These are phyloP conservation scores for Phalacrocorax pelagicus DNA, from an alignment of 2,113 vertebrate species.

Conservation along the genomic window DNA sequence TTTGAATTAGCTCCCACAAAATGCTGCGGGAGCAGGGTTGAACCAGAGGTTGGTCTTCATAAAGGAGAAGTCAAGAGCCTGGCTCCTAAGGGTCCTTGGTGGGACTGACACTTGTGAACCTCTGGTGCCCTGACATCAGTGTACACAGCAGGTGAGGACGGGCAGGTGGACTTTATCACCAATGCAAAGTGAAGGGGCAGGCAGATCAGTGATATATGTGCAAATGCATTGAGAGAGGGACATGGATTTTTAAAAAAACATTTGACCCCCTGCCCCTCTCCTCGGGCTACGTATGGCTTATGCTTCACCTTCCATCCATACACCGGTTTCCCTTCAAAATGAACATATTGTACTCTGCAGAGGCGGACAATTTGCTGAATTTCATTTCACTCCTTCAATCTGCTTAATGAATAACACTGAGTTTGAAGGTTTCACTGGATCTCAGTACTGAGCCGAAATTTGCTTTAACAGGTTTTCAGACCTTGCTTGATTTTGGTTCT, in stretches of 20 bases:
- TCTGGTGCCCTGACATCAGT: not conserved
- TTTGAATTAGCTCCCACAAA: not conserved
- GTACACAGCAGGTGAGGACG: rapidly evolving
- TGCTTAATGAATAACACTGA: constrained; percentile 64
- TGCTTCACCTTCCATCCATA: not conserved
- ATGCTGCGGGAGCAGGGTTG: not conserved
- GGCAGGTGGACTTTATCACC: not conserved
- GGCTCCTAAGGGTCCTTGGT: not conserved
- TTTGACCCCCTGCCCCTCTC: not conserved
- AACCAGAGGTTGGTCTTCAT: not conserved
- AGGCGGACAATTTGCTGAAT: constrained; percentile 54
- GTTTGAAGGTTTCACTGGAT: constrained; percentile 28
- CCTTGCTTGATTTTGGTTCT: not conserved
- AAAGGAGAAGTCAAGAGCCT: not conserved
- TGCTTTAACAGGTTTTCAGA: not conserved
- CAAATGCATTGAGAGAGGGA: not conserved
- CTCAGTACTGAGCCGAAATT: not conserved
- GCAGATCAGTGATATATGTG: not conserved
- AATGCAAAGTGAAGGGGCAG: not conserved
- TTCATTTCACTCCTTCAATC: constrained; percentile 57
- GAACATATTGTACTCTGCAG: constrained; percentile 57
- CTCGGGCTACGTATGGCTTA: not conserved
- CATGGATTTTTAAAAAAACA: not conserved
- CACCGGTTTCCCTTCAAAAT: not conserved
- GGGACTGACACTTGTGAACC: not conserved